Conservation (phyloP, 2,888 invertebrate species). For the Acanthacorydalis orientalis region DNA sequence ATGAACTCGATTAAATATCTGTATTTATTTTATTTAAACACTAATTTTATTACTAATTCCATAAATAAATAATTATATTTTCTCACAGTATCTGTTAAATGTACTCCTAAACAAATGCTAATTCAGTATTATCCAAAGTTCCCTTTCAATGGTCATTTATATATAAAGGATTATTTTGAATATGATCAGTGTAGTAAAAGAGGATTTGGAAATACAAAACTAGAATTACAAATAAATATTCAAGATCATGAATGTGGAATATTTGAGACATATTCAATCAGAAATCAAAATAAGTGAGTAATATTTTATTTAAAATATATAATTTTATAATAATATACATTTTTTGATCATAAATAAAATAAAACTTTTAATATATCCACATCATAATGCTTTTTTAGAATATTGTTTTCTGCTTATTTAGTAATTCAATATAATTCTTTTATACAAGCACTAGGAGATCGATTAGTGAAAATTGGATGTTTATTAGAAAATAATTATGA, state of each 20-base stretch:
- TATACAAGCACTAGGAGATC: slow-evolving; percentile 71
- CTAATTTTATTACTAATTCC: background rate
- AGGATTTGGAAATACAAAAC: slow-evolving; percentile 31
- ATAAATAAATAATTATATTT: slow-evolving; percentile 2
- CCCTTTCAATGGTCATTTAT: slow-evolving; percentile 54
- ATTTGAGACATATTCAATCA: slow-evolving; percentile 33
- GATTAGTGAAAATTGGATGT: slow-evolving; percentile 64
- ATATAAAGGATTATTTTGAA: slow-evolving; percentile 63
- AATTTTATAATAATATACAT: background rate
- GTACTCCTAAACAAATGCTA: slow-evolving; percentile 50
- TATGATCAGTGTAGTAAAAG: slow-evolving; percentile 40
- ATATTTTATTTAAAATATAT: background rate
- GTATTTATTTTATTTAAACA: no score
- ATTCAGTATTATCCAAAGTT: slow-evolving; percentile 46
- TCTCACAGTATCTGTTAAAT: slow-evolving; percentile 56
- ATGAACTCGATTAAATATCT: no score
- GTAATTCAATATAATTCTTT: slow-evolving; percentile 71
- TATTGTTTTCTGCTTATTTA: slow-evolving; percentile 56
- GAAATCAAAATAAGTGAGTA: slow-evolving; percentile 31
- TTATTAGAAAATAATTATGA: slow-evolving; percentile 29
- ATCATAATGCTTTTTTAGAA: no score
- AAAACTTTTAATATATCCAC: no score
- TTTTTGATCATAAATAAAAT: no score
- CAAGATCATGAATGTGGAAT: slow-evolving; percentile 36
- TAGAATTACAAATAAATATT: slow-evolving; percentile 42